Conservation (phyloP, 1,140 invertebrate genomes). For the Oscheius sp. region DNA sequence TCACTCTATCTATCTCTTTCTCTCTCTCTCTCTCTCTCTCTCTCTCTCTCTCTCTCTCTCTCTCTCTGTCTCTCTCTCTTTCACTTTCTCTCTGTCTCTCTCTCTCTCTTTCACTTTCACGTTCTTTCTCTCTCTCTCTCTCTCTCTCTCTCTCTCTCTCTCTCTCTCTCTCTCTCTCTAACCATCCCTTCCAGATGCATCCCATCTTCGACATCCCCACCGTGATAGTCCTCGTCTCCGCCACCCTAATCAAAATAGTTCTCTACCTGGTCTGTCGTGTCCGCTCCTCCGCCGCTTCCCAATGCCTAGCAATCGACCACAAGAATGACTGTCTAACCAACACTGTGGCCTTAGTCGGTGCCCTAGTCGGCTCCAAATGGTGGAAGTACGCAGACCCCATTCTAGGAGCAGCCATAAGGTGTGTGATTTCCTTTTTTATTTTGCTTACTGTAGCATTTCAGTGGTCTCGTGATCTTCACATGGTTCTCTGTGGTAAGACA, state of each 20-base stretch:
- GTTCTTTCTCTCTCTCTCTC: too few relatives aligned
- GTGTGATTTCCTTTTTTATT: not conserved
- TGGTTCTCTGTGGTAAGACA: slow-evolving; percentile 52
- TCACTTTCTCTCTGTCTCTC: too few relatives aligned
- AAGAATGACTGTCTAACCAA: slow-evolving; percentile 49
- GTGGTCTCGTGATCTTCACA: slow-evolving; percentile 46
- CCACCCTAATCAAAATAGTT: slow-evolving; percentile 16
- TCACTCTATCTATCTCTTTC: too few relatives aligned
- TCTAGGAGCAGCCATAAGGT: not conserved
- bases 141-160: too few relatives aligned
- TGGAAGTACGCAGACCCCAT: slow-evolving; percentile 36
- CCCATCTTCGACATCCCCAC: slow-evolving; percentile 29
- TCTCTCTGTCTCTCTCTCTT: too few relatives aligned
- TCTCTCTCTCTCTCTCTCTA: too few relatives aligned
- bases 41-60: too few relatives aligned
- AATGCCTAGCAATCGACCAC: slow-evolving; percentile 47
- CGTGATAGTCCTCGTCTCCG: slow-evolving; percentile 20
- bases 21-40: too few relatives aligned
- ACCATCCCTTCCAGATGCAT: too few relatives aligned
- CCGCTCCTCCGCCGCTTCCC: slow-evolving; percentile 25
- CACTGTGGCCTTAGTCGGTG: slow-evolving; percentile 45
- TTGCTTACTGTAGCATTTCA: not conserved
- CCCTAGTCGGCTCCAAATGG: slow-evolving; percentile 38
- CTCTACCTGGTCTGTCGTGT: slow-evolving; percentile 35
- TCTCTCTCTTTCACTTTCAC: too few relatives aligned